Conservation (phyloP, 2,113 vertebrate species). For the Salminus brasiliensis region DNA sequence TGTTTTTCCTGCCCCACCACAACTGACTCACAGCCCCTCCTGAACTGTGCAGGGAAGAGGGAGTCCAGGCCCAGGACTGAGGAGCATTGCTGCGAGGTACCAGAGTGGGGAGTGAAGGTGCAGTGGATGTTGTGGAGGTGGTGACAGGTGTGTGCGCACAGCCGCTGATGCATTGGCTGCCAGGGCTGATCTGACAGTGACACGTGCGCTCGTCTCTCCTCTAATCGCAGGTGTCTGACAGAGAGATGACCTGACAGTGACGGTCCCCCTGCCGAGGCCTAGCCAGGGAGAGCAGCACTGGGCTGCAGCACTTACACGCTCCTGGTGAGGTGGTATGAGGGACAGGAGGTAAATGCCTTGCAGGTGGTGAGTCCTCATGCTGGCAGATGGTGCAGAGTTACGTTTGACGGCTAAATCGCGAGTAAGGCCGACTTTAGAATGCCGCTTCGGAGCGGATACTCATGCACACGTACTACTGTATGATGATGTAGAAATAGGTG, state of each 20-base stretch:
- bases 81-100: neutral
- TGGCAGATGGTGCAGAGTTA: constrained; percentile 32
- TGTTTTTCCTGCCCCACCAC: neutral
- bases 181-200: constrained; percentile 5
- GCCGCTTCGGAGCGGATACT: too few species aligned
- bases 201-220: constrained; percentile 9
- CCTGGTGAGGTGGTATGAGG: constrained; percentile 7
- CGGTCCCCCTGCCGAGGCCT: neutral
- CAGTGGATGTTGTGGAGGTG: neutral
- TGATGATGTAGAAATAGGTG: too few species aligned
- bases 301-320: constrained; percentile 1
- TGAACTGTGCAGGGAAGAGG: too few species aligned
- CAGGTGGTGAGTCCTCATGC: constrained; percentile 31
- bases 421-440: neutral
- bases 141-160: neutral
- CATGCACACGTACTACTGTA: too few species aligned
- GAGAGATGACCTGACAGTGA: constrained; percentile 16
- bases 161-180: neutral
- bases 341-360: constrained; percentile 8
- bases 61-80: neutral
- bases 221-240: constrained; percentile 32
- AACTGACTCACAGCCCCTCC: neutral
- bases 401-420: constrained; percentile 14
- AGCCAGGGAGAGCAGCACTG: neutral
- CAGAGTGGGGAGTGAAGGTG: neutral